Evolutionary conservation across 2,888 invertebrate genomes (phyloP).

Genomic region (Campoletis raptor): DNA sequence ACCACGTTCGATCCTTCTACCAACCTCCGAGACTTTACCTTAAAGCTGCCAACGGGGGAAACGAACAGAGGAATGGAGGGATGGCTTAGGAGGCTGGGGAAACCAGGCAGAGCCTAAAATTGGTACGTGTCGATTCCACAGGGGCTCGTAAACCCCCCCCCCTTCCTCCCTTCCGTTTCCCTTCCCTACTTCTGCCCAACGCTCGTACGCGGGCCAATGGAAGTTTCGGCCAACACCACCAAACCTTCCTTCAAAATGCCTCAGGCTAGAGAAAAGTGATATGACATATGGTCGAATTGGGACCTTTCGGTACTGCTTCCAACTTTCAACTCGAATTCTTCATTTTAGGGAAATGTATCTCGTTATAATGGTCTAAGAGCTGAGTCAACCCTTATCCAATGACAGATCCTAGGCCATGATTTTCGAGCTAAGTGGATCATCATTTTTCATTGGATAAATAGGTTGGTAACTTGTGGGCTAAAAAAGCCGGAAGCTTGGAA

Average conservation of each 20-base stretch:
- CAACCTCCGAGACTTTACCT: background rate
- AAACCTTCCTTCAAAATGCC: slow-evolving; percentile 3
- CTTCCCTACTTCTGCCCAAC: background rate
- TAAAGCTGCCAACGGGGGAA: background rate
- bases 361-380: background rate
- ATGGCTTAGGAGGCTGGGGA: background rate
- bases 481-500: background rate
- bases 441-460: background rate
- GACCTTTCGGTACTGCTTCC: background rate
- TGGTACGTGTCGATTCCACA: slow-evolving; percentile 62
- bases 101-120: slow-evolving; percentile 54
- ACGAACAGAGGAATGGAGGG: background rate
- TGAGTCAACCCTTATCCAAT: background rate
- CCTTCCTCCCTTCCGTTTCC: background rate
- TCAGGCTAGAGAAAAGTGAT: slow-evolving; percentile 7
- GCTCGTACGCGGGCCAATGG: background rate
- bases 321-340: background rate
- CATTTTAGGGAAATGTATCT: background rate
- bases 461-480: background rate
- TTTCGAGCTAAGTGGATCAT: background rate
- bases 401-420: background rate
- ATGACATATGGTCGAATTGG: slow-evolving; percentile 68
- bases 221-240: background rate
- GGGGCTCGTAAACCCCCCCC: slow-evolving; percentile 48
- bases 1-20: slow-evolving; percentile 26